Conservation (phyloP, 1,140 invertebrate genomes). For the Halictus rubicundus region DNA sequence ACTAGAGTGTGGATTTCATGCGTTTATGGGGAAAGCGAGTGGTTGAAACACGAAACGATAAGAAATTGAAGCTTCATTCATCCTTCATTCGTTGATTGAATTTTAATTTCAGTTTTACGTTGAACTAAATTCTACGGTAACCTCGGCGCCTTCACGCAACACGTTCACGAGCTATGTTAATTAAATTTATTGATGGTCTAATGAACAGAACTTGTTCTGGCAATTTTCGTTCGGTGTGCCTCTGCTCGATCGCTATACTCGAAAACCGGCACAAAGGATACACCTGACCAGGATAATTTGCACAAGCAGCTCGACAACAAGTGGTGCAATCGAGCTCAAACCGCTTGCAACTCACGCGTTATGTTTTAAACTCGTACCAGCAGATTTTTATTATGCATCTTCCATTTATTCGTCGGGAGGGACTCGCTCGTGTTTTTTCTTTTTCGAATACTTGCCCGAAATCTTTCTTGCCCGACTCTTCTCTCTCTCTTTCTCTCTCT, state of each 20-base stretch:
- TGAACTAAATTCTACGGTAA: too few relatives aligned
- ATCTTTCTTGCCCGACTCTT: background rate
- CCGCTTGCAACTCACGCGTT: background rate
- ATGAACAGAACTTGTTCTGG: background rate
- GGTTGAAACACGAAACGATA: too few relatives aligned
- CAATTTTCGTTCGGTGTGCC: background rate
- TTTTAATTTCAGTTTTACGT: too few relatives aligned
- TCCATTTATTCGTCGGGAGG: background rate
- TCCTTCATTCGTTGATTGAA: too few relatives aligned
- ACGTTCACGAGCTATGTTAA: too few relatives aligned
- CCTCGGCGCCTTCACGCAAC: too few relatives aligned
- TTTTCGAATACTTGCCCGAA: background rate
- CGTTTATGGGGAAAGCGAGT: too few relatives aligned
- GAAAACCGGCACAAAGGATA: background rate
- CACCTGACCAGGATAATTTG: background rate
- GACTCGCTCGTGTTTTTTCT: background rate
- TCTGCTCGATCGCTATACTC: background rate
- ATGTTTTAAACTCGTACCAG: background rate
- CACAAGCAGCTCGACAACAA: background rate
- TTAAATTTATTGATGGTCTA: too few relatives aligned
- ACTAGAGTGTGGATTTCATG: too few relatives aligned
- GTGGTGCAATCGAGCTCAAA: background rate
- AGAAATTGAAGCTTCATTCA: too few relatives aligned
- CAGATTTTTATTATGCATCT: constrained; percentile 6
- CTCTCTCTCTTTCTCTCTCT: too few relatives aligned